Base-by-base conservation (phyloP, 1,140 invertebrate genomes). In the Drosophila triauraria region DNA sequence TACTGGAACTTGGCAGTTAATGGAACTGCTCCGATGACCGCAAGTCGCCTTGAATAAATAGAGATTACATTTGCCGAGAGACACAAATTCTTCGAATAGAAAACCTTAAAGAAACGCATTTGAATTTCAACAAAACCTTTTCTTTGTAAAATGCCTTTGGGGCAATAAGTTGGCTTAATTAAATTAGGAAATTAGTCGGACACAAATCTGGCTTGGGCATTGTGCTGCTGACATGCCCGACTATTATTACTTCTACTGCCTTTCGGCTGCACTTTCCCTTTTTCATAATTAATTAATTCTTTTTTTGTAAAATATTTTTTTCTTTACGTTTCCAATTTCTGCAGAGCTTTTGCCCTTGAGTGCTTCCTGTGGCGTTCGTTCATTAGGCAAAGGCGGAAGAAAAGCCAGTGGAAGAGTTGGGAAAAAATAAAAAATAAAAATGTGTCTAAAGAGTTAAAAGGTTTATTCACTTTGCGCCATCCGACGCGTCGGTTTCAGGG, bases 321-420 rank as follows among this genome's bases (percentile, higher is more conserved):
- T 62, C 61, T 51, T 32, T 58, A 42, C 32, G 44, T 46, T 51
- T 63, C 53, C 75, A 59, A 59, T 51, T 65, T 62, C 17, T 71
- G 27, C 75, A 32, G 58, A 47, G 53, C 42, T 53, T 69, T 61
- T 72, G 78, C 78, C 72, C 81, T 80, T 84, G 85, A 90, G 85
- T 90, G 75, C 82, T 90, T 90, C 81, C 85, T 85, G 81, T 75
- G 86, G 76, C 70, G 76, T 70, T 80, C 70, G 69, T 75, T 91
- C 76, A 91, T 91, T 86, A 91, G 70, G 80, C 68, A 58, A 68
- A 75, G 78, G 20, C 78, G 78, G 85, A 85, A 85, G 78, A 69
- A 64, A 75, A 46, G 44, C 65, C 38, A 62, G 20, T 27, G 17
- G 9, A 51, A 62, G 69, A 40, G 35, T 30, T 25, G 10, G n/a